Evolutionary conservation across 2,113 vertebrate species (phyloP).

Genomic region (Sylvia atricapilla): DNA sequence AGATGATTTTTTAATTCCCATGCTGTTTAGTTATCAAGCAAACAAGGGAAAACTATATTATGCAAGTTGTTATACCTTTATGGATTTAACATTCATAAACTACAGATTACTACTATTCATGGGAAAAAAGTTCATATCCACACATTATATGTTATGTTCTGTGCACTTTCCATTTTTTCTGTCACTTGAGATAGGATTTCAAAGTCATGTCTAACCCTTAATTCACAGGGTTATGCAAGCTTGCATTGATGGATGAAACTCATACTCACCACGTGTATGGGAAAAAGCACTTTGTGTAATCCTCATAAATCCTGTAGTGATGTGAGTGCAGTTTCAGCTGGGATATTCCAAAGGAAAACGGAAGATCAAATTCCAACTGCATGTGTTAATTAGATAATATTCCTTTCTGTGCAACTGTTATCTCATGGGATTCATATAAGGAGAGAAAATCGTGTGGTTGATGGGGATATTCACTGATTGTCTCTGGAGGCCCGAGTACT

Average conservation of each 20-base stretch:
- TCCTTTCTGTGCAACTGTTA: conserved; percentile 2
- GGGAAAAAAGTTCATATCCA: neutral
- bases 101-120: neutral
- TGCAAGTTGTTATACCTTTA: neutral
- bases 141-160: neutral
- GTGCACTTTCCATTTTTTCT: neutral
- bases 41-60: neutral
- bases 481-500: conserved; percentile 9
- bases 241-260: conserved; percentile 19
- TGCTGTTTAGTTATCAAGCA: neutral
- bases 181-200: conserved; percentile 28
- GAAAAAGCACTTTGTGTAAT: conserved; percentile 43
- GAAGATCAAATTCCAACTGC: neutral
- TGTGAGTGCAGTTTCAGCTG: neutral
- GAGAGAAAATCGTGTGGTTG: neutral
- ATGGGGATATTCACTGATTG: conserved; percentile 12
- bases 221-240: conserved; percentile 23
- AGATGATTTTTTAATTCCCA: neutral
- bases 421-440: neutral
- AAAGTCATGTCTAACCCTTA: neutral
- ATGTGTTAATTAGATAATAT: conserved; percentile 43
- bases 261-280: neutral
- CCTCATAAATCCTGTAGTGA: conserved; percentile 8
- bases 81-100: neutral
- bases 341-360: neutral